Evolutionary conservation across 2,797 vertebrate genomes (phyloP).

Genomic region (Lophius americanus): DNA sequence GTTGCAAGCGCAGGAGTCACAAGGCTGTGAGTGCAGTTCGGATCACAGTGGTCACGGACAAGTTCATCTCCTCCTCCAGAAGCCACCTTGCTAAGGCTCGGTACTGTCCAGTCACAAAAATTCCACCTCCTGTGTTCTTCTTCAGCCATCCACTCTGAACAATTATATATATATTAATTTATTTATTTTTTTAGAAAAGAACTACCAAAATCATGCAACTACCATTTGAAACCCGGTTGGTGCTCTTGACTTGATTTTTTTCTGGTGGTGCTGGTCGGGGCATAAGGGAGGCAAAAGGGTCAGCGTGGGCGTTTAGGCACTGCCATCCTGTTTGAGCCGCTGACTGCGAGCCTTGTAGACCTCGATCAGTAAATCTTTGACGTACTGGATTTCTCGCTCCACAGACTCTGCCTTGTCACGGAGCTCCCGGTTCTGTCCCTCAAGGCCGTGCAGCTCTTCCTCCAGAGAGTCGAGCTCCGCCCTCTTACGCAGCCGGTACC

Average conservation of each 20-base stretch:
- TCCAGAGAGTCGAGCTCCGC: constrained; percentile 92
- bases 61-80: constrained; percentile 73
- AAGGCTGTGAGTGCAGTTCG: constrained; percentile 75
- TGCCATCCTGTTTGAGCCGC: constrained; percentile 86
- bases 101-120: constrained; percentile 48
- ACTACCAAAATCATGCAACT: constrained; percentile 81
- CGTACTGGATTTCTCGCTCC: constrained; percentile 94
- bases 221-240: constrained; percentile 59
- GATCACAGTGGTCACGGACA: constrained; percentile 84
- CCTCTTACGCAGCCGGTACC: constrained; percentile 92
- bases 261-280: constrained; percentile 56
- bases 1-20: constrained; percentile 60
- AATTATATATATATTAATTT: constrained; percentile 14
- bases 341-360: constrained; percentile 95
- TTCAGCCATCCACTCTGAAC: constrained; percentile 46
- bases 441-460: constrained; percentile 90
- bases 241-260: constrained; percentile 42
- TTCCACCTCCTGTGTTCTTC: constrained; percentile 29
- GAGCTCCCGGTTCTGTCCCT: constrained; percentile 91
- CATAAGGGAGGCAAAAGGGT: constrained; percentile 47
- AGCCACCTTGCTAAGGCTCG: constrained; percentile 73
- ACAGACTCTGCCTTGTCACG: constrained; percentile 93
- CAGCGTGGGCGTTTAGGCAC: constrained; percentile 70
- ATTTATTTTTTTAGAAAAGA: constrained; percentile 63
- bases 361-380: constrained; percentile 94